Conservation (phyloP, 2,797 vertebrate species). For the Naso thynnoides region DNA sequence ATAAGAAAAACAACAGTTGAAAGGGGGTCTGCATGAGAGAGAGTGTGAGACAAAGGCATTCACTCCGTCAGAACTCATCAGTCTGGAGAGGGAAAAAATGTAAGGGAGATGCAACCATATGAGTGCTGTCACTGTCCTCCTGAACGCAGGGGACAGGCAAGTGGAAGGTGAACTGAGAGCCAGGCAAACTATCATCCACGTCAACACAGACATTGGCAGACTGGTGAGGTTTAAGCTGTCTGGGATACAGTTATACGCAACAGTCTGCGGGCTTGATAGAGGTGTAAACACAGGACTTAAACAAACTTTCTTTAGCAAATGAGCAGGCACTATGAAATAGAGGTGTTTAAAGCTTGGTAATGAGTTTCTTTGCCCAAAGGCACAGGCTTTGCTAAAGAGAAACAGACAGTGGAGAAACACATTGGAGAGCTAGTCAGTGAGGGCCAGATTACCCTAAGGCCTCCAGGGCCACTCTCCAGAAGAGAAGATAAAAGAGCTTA, state of each 20-base stretch:
- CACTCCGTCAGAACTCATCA: constrained; percentile 77
- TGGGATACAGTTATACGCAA: constrained; percentile 50
- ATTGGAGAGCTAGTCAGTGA: constrained; percentile 60
- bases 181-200: constrained; percentile 47
- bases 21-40: constrained; percentile 75
- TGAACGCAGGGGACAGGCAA: constrained; percentile 59
- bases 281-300: constrained; percentile 56
- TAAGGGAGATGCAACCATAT: constrained; percentile 75
- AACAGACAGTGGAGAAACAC: constrained; percentile 58
- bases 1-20: constrained; percentile 83
- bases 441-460: constrained; percentile 74
- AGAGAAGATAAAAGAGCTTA: constrained; percentile 87
- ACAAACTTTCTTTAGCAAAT: constrained; percentile 61
- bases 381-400: constrained; percentile 61
- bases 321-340: constrained; percentile 33
- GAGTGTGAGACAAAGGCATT: constrained; percentile 71
- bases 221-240: constrained; percentile 53
- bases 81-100: constrained; percentile 72
- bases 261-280: constrained; percentile 39
- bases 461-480: constrained; percentile 74
- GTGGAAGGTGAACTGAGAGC: constrained; percentile 57
- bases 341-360: constrained; percentile 66
- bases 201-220: constrained; percentile 57
- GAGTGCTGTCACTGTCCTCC: constrained; percentile 77
- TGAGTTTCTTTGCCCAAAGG: constrained; percentile 69